Percentiles rank a stretch among this genome's conserved stretches.
Evolutionary conservation across 1,140 invertebrate genomes (phyloP).

Genomic region (Drosophila dunni): DNA sequence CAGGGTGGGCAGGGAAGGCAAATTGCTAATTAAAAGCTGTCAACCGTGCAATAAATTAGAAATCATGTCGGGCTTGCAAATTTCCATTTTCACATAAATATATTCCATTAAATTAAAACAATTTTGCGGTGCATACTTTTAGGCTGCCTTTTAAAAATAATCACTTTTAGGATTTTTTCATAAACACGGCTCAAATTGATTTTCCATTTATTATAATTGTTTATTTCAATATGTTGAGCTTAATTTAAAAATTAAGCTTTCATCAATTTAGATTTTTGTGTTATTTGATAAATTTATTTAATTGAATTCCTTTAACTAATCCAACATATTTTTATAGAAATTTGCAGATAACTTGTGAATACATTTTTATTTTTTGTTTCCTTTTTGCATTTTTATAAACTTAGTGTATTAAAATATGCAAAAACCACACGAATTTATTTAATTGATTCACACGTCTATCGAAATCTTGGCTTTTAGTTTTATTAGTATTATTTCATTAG

Average conservation of each 20-base stretch:
- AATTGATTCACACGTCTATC: background rate
- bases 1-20: background rate
- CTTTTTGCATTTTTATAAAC: too few relatives aligned
- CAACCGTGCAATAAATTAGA: conserved; percentile 28
- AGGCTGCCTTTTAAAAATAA: background rate
- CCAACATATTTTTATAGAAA: too few relatives aligned
- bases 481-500: background rate
- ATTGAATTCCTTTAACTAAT: too few relatives aligned
- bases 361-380: too few relatives aligned
- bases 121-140: conserved; percentile 11
- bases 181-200: too few relatives aligned
- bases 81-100: background rate
- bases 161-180: background rate
- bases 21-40: conserved; percentile 28
- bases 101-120: background rate
- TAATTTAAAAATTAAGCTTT: too few relatives aligned
- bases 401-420: background rate
- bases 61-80: background rate
- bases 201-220: too few relatives aligned
- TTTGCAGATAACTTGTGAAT: too few relatives aligned
- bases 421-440: background rate
- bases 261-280: too few relatives aligned
- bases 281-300: too few relatives aligned
- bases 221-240: too few relatives aligned
- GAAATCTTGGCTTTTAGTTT: background rate